phyloP scores from a whole-genome alignment of 2,113 vertebrate genomes.

The Syrmaticus mikado region DNA sequence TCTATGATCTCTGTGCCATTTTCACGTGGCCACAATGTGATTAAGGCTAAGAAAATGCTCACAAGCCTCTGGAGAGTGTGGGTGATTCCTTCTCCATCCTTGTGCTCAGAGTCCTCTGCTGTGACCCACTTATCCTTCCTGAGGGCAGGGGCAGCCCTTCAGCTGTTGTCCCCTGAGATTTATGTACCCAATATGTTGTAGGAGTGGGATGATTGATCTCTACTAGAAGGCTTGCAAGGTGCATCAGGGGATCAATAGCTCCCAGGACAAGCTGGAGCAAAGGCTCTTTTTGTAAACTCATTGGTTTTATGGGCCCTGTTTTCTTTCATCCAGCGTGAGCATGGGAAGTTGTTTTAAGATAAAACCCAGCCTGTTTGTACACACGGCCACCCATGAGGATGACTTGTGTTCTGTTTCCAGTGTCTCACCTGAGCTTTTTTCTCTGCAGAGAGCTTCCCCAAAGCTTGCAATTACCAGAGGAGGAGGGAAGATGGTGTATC shows the following conservation, averaged over 20 bases:
- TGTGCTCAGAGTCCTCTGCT: background rate
- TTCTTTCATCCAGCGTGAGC: fast-evolving
- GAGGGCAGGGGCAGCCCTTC: background rate
- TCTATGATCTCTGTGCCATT: background rate
- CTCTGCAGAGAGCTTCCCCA: background rate
- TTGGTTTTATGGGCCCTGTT: background rate
- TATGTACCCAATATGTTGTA: background rate
- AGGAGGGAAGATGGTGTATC: background rate
- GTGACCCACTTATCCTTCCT: background rate
- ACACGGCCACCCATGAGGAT: fast-evolving
- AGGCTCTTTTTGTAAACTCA: background rate
- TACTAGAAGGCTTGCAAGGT: background rate
- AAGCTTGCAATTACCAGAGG: background rate
- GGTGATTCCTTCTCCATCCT: background rate
- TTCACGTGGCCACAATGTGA: fast-evolving
- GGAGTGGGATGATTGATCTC: slow-evolving; percentile 7
- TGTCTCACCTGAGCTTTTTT: background rate
- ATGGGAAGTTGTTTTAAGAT: background rate
- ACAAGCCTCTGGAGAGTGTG: background rate
- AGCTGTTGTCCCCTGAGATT: background rate
- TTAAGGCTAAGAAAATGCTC: background rate
- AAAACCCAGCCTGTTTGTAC: background rate
- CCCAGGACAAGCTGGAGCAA: background rate
- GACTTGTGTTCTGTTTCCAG: background rate
- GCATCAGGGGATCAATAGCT: slow-evolving; percentile 10